These are phyloP conservation scores for Conomelus anceps DNA, from an alignment of 2,888 invertebrate species.

Conservation along the genomic window DNA sequence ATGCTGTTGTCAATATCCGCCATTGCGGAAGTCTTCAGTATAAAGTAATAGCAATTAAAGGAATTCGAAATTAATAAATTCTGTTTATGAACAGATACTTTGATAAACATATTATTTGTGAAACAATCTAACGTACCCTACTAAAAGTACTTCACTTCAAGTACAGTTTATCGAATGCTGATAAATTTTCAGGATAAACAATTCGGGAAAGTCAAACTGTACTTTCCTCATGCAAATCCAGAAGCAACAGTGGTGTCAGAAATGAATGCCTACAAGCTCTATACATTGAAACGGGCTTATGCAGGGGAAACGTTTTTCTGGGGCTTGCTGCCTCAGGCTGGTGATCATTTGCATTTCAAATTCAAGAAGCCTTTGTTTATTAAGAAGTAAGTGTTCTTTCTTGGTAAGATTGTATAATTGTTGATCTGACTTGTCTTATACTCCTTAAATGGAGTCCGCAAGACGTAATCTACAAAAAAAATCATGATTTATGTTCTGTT, in stretches of 20 bases:
- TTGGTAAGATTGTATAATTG: neutral
- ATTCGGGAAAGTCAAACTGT: conserved; percentile 75
- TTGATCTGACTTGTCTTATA: too few species aligned
- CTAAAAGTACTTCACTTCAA: neutral
- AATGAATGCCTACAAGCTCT: conserved; percentile 72
- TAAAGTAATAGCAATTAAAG: too few species aligned
- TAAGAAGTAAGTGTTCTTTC: conserved; percentile 28
- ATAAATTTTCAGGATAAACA: conserved; percentile 65
- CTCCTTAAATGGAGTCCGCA: too few species aligned
- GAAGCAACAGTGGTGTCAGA: conserved; percentile 60
- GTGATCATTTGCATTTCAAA: conserved; percentile 71
- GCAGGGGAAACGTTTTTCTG: conserved; percentile 84
- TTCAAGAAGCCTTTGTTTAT: conserved; percentile 57
- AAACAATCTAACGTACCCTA: neutral
- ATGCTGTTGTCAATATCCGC: too few species aligned
- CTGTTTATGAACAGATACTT: too few species aligned
- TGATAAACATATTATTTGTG: neutral
- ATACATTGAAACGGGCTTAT: conserved; percentile 73
- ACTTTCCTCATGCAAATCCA: conserved; percentile 73
- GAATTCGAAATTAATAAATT: too few species aligned
- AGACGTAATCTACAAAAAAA: too few species aligned
- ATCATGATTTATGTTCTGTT: neutral
- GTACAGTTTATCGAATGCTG: neutral
- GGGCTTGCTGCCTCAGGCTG: conserved; percentile 78
- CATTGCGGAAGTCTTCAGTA: too few species aligned